Conservation (phyloP, 2,797 vertebrate genomes). For the Sebastolobus altivelis region DNA sequence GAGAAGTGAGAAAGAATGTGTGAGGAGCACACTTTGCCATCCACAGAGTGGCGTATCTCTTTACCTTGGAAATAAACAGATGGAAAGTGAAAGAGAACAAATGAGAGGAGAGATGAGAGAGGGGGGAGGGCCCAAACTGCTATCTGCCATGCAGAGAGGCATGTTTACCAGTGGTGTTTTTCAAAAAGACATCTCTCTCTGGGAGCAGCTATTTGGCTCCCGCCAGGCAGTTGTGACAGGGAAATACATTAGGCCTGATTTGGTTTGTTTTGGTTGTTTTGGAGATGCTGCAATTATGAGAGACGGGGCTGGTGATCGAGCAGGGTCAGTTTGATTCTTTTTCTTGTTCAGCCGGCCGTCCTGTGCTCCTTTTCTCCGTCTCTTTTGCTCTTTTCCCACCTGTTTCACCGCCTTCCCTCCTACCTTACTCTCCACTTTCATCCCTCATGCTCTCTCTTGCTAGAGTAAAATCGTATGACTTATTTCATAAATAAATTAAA, state of each 20-base stretch:
- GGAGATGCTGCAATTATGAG: constrained; percentile 74
- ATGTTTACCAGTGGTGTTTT: constrained; percentile 75
- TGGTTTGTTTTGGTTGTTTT: constrained; percentile 77
- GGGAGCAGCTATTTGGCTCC: constrained; percentile 80
- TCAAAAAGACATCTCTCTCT: constrained; percentile 75
- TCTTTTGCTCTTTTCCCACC: constrained; percentile 20
- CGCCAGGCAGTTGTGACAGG: constrained; percentile 74
- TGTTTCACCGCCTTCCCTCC: constrained; percentile 19
- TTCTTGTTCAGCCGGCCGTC: constrained; percentile 21
- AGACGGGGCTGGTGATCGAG: constrained; percentile 64
- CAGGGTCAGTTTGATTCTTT: constrained; percentile 40
- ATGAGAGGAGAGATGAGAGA: constrained; percentile 51
- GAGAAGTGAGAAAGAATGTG: constrained; percentile 15
- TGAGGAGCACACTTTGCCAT: constrained; percentile 40
- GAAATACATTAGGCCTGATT: constrained; percentile 76
- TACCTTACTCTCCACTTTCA: not conserved
- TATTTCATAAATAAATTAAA: constrained; percentile 3
- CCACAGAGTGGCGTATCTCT: constrained; percentile 38
- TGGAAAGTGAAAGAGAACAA: constrained; percentile 66
- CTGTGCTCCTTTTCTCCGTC: constrained; percentile 10
- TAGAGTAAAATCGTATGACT: not conserved
- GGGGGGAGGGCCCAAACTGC: constrained; percentile 46
- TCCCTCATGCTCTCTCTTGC: not conserved
- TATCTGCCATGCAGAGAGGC: constrained; percentile 74
- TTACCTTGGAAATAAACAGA: constrained; percentile 65